Base-by-base conservation (phyloP, 2,888 invertebrate species). In the Xylota segnis region DNA sequence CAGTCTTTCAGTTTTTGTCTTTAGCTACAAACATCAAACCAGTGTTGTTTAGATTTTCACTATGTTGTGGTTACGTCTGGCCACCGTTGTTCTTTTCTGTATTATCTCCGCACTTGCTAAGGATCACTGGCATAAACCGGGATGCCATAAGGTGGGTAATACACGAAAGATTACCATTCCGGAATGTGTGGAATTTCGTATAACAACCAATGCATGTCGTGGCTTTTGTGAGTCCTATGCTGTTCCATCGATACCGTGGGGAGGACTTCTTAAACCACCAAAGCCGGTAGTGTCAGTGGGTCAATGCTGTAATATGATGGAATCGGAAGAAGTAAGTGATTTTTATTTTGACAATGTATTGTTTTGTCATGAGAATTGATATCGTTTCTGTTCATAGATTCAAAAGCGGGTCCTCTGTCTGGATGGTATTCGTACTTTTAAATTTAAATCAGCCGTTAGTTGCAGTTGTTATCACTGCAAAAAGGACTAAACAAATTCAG, bases 271-370 rank as follows among this genome's bases (percentile, higher is more conserved):
- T 14, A 94, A 94, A 87, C 92, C 93, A 5, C 92, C 93, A 29
- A 94, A 96, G 89, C 94, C 95, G 0, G 95, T 96, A 75, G 96
- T 96, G 1, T 97, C 97, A 0, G 94, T 96, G 40, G 97, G 97
- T 9, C 96, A 97, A 90, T 97, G 97, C 92, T 97, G 97, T 92
- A 97, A 96, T 91, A 97, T 97, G 89, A 96, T 96, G 95, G 96
- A 97, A 89, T 96, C 97, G 0, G 96, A 97, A 93, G 96, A 96
- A 90, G 96, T 96, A 90, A 94, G 88, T 78, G 9, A 29, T 75
- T 72, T 68, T 14, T 10, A 61, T 45, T 43, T 2, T 56, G 16
- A 12, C 4, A 47, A 45, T 50, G 5, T 43, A 72, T n/a, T n/a
- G 47, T 18, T 65, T 54, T 14, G 5, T 34, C 34, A 6, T 45